Base-by-base conservation (phyloP, 2,888 invertebrate genomes). In the Chaetogeoica ovagalla region DNA sequence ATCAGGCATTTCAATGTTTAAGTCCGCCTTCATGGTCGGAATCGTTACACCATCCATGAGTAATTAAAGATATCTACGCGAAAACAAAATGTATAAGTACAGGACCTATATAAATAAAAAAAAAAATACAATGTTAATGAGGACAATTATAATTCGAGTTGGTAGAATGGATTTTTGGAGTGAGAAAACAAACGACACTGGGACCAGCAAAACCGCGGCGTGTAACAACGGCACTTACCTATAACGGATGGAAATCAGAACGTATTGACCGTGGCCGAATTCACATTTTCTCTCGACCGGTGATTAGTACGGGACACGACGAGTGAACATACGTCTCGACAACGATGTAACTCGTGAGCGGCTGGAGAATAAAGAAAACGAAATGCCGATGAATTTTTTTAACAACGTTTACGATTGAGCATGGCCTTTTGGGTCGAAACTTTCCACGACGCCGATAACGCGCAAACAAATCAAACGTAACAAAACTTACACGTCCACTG, bases 1-100 rank as follows among this genome's bases (percentile, higher is more conserved):
- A 15, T 79, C 77, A 0, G 77, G 77, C 77, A 79, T 79, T 37
- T 79, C 77, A 5, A 79, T 79, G 55, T 55, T 79, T 9, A 79
- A n/a, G 43, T 75, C 75, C 8, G 77, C 63, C 55, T 79, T 79
- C 77, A 79, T 75, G 23, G 43, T 59, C 57, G 23, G 23, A 37
- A 30, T 7, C n/a, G 39, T 21, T 21, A 37, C 17, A 55, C 55
- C 63, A 55, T 48, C 48, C 48, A 48, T 48, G 48, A 37, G 5
- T 43, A 43, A 48, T n/a, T 48, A 3, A 15, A 39, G 17, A 70
- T 17, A 71, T 23, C 71, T 71, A 21, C 21, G 7, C 2, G 15
- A 59, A 30, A 71, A 55, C 52, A 21, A 7, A 13, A 8, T 17
- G 15, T 39, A 8, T 9, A 39, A 1, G 19, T 19, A 39, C 9